phyloP scores from a whole-genome alignment of 2,888 invertebrate genomes.

The Patella depressa region DNA sequence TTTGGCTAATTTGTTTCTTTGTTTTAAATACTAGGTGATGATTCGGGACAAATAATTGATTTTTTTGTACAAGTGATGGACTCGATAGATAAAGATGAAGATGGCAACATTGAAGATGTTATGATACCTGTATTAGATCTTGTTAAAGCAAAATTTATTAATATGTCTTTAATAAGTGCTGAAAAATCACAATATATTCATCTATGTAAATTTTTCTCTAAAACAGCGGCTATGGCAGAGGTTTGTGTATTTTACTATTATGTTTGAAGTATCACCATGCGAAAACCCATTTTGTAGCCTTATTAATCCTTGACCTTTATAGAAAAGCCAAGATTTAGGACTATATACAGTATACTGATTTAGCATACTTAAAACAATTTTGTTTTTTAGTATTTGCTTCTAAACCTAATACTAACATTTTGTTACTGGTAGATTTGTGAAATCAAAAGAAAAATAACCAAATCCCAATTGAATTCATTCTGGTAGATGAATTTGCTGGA shows the following conservation, averaged over 20 bases:
- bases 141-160: slow-evolving; percentile 38
- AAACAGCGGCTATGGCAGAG: slow-evolving; percentile 54
- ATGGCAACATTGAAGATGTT: slow-evolving; percentile 40
- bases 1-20: too few relatives aligned
- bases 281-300: too few relatives aligned
- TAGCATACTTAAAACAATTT: too few relatives aligned
- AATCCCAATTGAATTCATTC: neutral
- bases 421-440: too few relatives aligned
- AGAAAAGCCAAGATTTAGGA: too few relatives aligned
- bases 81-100: neutral
- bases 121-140: slow-evolving; percentile 50
- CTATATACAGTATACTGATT: too few relatives aligned
- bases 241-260: slow-evolving; percentile 38
- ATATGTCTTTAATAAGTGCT: slow-evolving; percentile 49
- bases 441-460: too few relatives aligned
- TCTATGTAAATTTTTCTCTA: slow-evolving; percentile 60
- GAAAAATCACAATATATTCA: slow-evolving; percentile 45
- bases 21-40: neutral
- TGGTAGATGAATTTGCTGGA: neutral
- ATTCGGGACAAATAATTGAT: neutral
- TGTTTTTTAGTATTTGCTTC: too few relatives aligned
- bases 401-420: neutral
- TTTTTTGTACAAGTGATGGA: neutral
- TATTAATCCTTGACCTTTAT: too few relatives aligned
- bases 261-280: too few relatives aligned